phyloP scores from a whole-genome alignment of 1,140 invertebrate species.

The Pseudomyrmex flavicornis region DNA sequence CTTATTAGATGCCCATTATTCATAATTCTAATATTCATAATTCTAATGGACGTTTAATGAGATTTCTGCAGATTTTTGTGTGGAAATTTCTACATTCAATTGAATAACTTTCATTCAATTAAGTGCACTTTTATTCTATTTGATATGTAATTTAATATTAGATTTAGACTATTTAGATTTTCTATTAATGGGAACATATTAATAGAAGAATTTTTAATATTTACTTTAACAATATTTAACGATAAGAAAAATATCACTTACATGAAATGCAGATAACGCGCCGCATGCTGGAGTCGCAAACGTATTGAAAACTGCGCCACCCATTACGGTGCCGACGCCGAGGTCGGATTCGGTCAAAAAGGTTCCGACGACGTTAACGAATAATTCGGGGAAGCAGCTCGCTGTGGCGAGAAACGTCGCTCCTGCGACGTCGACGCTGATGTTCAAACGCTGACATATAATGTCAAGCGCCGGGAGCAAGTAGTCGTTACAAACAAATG shows the following conservation, averaged over 20 bases:
- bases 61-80: too few relatives aligned
- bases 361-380: constrained; percentile 94
- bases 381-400: constrained; percentile 95
- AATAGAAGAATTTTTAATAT: too few relatives aligned
- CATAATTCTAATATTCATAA: too few relatives aligned
- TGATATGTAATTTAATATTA: too few relatives aligned
- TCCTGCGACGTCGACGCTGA: constrained; percentile 93
- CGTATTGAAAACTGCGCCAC: constrained; percentile 95
- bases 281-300: constrained; percentile 94
- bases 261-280: constrained; percentile 90
- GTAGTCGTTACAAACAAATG: constrained; percentile 94
- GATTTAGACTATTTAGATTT: too few relatives aligned
- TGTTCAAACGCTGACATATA: constrained; percentile 90
- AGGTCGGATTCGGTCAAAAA: constrained; percentile 92
- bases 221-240: too few relatives aligned
- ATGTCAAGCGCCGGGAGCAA: constrained; percentile 93
- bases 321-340: constrained; percentile 94
- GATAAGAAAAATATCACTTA: constrained; percentile 79
- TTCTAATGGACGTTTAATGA: too few relatives aligned
- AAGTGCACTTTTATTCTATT: too few relatives aligned
- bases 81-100: too few relatives aligned
- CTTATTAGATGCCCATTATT: too few relatives aligned
- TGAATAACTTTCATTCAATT: too few relatives aligned
- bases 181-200: too few relatives aligned
- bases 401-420: constrained; percentile 97